Evolutionary conservation across 1,140 invertebrate species (phyloP), one percentile per base, ranked within the genome.

Genomic region (Ceratoteleas bidentatus): DNA sequence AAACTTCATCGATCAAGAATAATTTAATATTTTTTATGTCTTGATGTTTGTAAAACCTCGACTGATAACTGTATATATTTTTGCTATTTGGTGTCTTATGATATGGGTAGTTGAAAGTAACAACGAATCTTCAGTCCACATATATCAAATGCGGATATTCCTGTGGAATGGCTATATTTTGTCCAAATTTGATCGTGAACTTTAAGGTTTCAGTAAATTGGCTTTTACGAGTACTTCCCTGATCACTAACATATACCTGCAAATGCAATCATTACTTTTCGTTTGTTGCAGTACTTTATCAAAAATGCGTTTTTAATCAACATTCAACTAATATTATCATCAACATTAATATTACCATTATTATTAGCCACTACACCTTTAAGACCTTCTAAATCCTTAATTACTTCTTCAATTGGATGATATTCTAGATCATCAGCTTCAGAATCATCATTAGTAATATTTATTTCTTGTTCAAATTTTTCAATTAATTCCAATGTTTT

Each of bases 261-360:
- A 50, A 62, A 72, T 15, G 7, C 13, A 10, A 6, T 6, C 13
- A 40, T 53, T 7, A 49, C 49, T 53, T 60, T 13, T 10, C 54
- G 14, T 54, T 33, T 7, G 5, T 16, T 14, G 11, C 8, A 33
- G 80, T 3, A 83, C 76, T 73, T 58, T 61, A 74, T 84, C 62
- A 54, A 83, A 82, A 3, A 86, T 56, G 13, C 76, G 52, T 53
- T 61, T 64, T 68, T 86, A 78, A 73, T 87, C 84, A n/a, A 4
- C 5, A 73, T 85, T 86, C 15, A 86, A 56, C 54, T 76, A 11
- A 85, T 84, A 56, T 84, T 83, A 33, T 81, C 10, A 68, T 81
- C 36, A 3, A 69, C n/a, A n/a, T n/a, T n/a, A n/a, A n/a, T n/a
- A n/a, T n/a, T 16, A 38, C 82, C 65, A 8, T 54, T 34, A 33